Conservation (phyloP, 2,888 invertebrate genomes). For the Acrocyrtus sp. region DNA sequence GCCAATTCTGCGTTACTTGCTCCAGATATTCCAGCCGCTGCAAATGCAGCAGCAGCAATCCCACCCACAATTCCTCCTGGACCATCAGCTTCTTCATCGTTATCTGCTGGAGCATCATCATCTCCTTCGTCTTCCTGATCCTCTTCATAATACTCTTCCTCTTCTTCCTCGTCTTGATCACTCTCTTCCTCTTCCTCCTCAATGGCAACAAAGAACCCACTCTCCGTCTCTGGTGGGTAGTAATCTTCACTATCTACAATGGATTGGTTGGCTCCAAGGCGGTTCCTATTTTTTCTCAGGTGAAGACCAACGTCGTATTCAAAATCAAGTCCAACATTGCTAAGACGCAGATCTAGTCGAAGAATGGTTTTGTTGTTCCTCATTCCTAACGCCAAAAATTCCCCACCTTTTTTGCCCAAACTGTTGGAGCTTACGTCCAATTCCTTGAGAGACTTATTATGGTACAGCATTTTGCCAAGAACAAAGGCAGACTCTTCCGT, state of each 20-base stretch:
- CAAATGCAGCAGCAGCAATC: neutral
- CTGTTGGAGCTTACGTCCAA: slow-evolving; percentile 60
- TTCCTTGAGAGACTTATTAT: slow-evolving; percentile 54
- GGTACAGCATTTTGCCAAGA: slow-evolving; percentile 60
- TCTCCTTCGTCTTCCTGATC: slow-evolving; percentile 42
- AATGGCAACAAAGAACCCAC: slow-evolving; percentile 23
- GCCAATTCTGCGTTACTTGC: too few species aligned
- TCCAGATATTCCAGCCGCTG: too few species aligned
- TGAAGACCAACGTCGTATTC: slow-evolving; percentile 55
- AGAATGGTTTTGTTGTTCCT: slow-evolving; percentile 53
- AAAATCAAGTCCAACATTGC: slow-evolving; percentile 53
- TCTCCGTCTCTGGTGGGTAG: slow-evolving; percentile 49
- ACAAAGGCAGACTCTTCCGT: slow-evolving; percentile 51
- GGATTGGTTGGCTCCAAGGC: slow-evolving; percentile 27
- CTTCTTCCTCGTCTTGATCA: slow-evolving; percentile 34
- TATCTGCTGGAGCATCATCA: slow-evolving; percentile 18
- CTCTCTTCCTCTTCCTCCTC: slow-evolving; percentile 19
- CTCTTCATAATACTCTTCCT: slow-evolving; percentile 34
- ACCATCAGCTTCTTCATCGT: slow-evolving; percentile 19
- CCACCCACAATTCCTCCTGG: neutral
- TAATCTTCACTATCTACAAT: slow-evolving; percentile 55
- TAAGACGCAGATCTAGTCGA: slow-evolving; percentile 55
- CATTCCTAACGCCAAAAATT: slow-evolving; percentile 54
- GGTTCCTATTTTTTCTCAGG: slow-evolving; percentile 54
- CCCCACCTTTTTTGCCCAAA: slow-evolving; percentile 58